phyloP scores from a whole-genome alignment of 2,113 vertebrate genomes.

The Lasiurus borealis region DNA sequence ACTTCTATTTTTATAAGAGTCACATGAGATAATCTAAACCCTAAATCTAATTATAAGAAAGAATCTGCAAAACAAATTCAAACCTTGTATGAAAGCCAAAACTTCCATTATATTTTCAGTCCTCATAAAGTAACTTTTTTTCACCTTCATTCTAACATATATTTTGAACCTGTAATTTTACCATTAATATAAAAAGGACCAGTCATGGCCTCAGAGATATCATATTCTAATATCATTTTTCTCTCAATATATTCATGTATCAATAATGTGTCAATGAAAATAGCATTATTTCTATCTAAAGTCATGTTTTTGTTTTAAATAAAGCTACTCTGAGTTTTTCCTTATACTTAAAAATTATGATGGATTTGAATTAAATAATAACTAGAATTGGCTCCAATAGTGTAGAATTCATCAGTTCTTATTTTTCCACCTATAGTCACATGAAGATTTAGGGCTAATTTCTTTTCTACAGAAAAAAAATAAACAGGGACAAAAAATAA shows the following conservation, averaged over 20 bases:
- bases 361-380: slow-evolving; percentile 19
- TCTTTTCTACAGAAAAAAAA: slow-evolving; percentile 22
- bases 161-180: slow-evolving; percentile 40
- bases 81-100: slow-evolving; percentile 62
- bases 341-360: slow-evolving; percentile 5
- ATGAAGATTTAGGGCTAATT: not conserved
- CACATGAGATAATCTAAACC: slow-evolving; percentile 69
- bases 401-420: slow-evolving; percentile 19
- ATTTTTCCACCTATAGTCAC: not conserved
- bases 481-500: not conserved
- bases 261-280: slow-evolving; percentile 39
- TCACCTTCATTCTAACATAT: not conserved
- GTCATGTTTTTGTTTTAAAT: slow-evolving; percentile 46
- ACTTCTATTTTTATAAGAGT: slow-evolving; percentile 66
- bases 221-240: slow-evolving; percentile 39
- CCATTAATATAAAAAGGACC: slow-evolving; percentile 6
- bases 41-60: slow-evolving; percentile 67
- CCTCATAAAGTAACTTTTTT: slow-evolving; percentile 52
- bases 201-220: slow-evolving; percentile 19
- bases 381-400: slow-evolving; percentile 15
- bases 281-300: slow-evolving; percentile 1
- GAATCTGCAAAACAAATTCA: slow-evolving; percentile 64
- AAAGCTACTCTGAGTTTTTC: slow-evolving; percentile 45
- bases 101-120: slow-evolving; percentile 24
- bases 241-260: not conserved